These are phyloP conservation scores for Cryptocephalus primarius DNA, from an alignment of 2,888 invertebrate species.

Conservation along the genomic window DNA sequence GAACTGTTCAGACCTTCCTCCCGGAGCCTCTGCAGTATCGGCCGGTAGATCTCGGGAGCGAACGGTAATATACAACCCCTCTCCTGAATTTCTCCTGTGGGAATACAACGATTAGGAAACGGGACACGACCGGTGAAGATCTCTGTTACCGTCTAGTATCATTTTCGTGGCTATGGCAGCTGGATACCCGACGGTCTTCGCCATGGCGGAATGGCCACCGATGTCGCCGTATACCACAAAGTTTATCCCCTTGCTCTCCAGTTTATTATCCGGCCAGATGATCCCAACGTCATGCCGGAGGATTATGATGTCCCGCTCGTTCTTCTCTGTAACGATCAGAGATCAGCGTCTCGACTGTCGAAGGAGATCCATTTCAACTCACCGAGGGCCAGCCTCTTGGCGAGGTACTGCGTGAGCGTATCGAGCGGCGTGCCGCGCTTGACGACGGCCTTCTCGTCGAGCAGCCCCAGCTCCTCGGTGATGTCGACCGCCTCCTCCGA, in stretches of 20 bases:
- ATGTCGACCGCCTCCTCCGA: conserved; percentile 56
- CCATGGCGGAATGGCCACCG: conserved; percentile 89
- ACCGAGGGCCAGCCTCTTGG: conserved; percentile 71
- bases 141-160: conserved; percentile 83
- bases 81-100: conserved; percentile 86
- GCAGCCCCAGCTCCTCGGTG: conserved; percentile 76
- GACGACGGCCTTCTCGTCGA: conserved; percentile 70
- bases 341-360: not conserved
- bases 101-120: not conserved
- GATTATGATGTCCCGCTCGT: conserved; percentile 89
- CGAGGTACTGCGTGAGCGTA: conserved; percentile 81
- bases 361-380: conserved; percentile 11
- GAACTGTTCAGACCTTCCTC: conserved; percentile 70
- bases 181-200: conserved; percentile 83
- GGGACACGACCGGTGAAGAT: not conserved
- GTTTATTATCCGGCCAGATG: conserved; percentile 77
- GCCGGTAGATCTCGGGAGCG: conserved; percentile 82
- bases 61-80: conserved; percentile 90
- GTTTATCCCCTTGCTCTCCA: conserved; percentile 73
- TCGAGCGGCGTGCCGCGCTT: conserved; percentile 85
- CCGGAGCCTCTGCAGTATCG: conserved; percentile 78
- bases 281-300: conserved; percentile 89
- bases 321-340: conserved; percentile 50
- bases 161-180: conserved; percentile 96
- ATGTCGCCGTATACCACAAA: conserved; percentile 81